A percentile compares a stretch with the other conserved stretches of the same genome.
These are phyloP conservation scores for Neocrepidodera transversa DNA, from an alignment of 2,888 invertebrate species.

Conservation along the genomic window DNA sequence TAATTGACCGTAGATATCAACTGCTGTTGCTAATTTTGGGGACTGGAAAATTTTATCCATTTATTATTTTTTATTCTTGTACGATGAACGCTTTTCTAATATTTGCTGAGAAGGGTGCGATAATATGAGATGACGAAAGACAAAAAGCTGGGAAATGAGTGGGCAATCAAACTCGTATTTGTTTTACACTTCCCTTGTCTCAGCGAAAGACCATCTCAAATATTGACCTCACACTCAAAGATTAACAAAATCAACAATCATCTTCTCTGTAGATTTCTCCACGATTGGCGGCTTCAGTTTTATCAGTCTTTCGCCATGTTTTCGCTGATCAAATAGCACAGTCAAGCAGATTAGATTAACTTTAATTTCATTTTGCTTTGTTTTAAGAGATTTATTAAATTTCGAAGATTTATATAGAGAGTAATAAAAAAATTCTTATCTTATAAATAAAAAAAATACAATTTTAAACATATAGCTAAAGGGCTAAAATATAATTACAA, in stretches of 20 bases:
- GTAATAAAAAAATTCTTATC: no score
- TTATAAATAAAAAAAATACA: no score
- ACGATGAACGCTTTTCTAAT: no score
- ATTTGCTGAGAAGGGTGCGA: constrained; percentile 26
- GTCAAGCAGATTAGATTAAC: no score
- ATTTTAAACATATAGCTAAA: no score
- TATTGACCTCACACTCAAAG: constrained; percentile 39
- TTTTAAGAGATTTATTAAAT: no score
- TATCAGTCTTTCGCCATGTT: constrained; percentile 13
- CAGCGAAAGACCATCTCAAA: constrained; percentile 42
- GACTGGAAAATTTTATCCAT: no score
- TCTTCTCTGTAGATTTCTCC: constrained; percentile 32
- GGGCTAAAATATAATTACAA: no score
- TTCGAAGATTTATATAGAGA: no score
- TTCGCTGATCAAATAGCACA: constrained; percentile 18
- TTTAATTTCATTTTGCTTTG: no score
- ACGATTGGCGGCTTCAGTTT: constrained; percentile 33
- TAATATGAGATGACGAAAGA: constrained; percentile 19
- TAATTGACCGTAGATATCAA: constrained; percentile 29
- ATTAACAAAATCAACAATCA: constrained; percentile 42
- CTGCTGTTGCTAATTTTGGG: constrained; percentile 25
- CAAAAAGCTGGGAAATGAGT: constrained; percentile 29
- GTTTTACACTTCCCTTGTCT: constrained; percentile 38
- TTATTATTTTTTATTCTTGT: no score
- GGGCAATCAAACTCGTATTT: constrained; percentile 39